phyloP scores from a whole-genome alignment of 2,113 vertebrate genomes.

The Hiodon alosoides region DNA sequence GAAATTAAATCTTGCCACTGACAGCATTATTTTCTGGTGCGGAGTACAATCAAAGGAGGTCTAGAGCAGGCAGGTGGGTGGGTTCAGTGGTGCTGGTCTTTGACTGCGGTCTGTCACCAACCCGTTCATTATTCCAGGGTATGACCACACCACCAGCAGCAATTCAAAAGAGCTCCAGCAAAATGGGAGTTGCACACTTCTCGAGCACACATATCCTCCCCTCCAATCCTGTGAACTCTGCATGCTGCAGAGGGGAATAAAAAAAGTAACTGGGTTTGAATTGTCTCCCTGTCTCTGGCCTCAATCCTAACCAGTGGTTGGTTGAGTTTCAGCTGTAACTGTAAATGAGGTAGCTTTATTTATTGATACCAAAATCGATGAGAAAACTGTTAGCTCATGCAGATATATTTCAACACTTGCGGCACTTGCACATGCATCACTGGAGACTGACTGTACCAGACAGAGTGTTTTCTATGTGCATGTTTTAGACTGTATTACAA shows the following conservation, averaged over 20 bases:
- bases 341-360: conserved; percentile 62
- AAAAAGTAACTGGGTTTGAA: conserved; percentile 34
- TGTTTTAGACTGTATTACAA: background rate
- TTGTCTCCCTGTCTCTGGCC: conserved; percentile 30
- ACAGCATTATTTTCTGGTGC: conserved; percentile 14
- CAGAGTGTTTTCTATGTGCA: conserved; percentile 22
- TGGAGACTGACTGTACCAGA: conserved; percentile 41
- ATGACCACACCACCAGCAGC: background rate
- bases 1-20: background rate
- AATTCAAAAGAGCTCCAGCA: background rate
- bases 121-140: conserved; percentile 5
- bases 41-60: conserved; percentile 1
- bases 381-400: conserved; percentile 69
- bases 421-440: conserved; percentile 60
- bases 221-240: conserved; percentile 24
- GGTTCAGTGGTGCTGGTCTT: background rate
- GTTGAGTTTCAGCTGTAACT: conserved; percentile 60
- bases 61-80: background rate
- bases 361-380: conserved; percentile 69
- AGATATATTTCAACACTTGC: conserved; percentile 72
- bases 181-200: background rate
- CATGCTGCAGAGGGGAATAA: background rate
- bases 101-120: background rate
- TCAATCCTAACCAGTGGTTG: conserved; percentile 36
- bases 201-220: conserved; percentile 2